Percentiles rank a stretch among this genome's conserved stretches.
Evolutionary conservation across 2,113 vertebrate species (phyloP).

Genomic region (Edolisoma coerulescens): DNA sequence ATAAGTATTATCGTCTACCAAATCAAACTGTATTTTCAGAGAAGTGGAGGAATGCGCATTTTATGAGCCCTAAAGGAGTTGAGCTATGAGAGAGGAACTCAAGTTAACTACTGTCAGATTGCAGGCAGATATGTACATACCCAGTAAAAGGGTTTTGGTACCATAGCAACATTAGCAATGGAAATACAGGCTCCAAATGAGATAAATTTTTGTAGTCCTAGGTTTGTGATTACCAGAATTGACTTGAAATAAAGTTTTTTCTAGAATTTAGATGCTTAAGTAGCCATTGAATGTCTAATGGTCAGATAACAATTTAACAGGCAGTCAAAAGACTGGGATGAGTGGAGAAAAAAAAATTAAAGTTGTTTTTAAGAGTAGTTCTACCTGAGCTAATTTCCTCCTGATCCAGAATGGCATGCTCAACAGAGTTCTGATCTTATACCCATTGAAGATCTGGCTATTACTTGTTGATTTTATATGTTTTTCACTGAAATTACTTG

Average conservation of each 20-base stretch:
- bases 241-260: neutral
- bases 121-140: neutral
- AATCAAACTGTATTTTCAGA: slow-evolving; percentile 6
- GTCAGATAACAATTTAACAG: neutral
- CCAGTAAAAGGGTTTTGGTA: neutral
- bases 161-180: neutral
- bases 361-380: neutral
- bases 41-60: neutral
- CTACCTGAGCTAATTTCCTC: neutral
- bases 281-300: neutral
- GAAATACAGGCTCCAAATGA: neutral
- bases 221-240: neutral
- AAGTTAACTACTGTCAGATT: neutral
- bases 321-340: neutral
- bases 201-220: neutral
- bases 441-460: neutral
- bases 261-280: neutral
- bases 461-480: neutral
- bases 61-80: slow-evolving; percentile 30
- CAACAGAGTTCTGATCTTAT: neutral
- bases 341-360: neutral
- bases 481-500: neutral
- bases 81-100: neutral
- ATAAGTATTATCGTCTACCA: neutral
- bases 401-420: neutral